Conservation (phyloP, 2,113 vertebrate genomes). For the Pituophis catenifer region DNA sequence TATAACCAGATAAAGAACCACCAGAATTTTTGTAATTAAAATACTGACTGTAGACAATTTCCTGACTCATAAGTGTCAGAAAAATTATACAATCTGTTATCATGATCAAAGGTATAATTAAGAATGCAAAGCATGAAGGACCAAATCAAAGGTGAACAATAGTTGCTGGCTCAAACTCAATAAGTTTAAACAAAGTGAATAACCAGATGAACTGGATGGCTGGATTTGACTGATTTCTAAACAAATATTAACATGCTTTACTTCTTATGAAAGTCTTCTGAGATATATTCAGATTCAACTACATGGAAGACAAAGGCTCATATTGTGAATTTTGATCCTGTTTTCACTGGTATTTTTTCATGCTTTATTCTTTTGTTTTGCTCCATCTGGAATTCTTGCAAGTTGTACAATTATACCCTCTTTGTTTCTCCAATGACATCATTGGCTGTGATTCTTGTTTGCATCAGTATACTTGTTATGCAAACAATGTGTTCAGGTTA, state of each 20-base stretch:
- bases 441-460: not conserved
- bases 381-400: not conserved
- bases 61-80: not conserved
- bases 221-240: not conserved
- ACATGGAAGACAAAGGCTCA: not conserved
- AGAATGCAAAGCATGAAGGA: not conserved
- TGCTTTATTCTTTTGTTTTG: not conserved
- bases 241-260: not conserved
- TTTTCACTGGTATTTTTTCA: not conserved
- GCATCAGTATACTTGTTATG: not conserved
- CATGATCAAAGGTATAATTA: not conserved
- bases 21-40: not conserved
- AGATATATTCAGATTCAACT: not conserved
- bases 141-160: not conserved
- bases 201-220: not conserved
- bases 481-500: not conserved
- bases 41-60: not conserved
- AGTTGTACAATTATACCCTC: not conserved
- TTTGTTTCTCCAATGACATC: not conserved
- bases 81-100: not conserved
- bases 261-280: not conserved
- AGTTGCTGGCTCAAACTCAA: not conserved
- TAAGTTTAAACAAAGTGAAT: not conserved
- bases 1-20: not conserved
- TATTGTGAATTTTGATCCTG: not conserved